These are phyloP conservation scores for Balaeniceps rex DNA, from an alignment of 2,113 vertebrate genomes.

Conservation along the genomic window DNA sequence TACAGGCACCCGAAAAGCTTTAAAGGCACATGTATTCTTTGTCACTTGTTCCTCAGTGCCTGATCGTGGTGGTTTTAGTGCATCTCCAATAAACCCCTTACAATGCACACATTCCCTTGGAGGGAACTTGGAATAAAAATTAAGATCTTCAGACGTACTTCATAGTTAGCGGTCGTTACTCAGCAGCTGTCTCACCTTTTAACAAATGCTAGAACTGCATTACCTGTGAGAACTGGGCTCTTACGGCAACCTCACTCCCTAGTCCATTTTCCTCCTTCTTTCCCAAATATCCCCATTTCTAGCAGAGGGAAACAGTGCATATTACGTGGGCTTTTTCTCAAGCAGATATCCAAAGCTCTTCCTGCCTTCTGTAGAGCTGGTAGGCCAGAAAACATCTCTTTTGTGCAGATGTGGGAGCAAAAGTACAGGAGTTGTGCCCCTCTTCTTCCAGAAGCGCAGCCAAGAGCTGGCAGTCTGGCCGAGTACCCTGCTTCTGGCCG, in stretches of 20 bases:
- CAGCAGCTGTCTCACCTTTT: background rate
- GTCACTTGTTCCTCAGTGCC: background rate
- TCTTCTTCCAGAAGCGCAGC: background rate
- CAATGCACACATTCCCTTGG: background rate
- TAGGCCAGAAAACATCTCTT: background rate
- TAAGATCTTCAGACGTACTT: background rate
- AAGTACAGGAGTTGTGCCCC: background rate
- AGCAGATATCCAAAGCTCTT: background rate
- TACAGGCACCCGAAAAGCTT: background rate
- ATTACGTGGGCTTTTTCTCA: background rate
- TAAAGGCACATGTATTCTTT: constrained; percentile 1
- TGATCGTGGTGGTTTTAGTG: background rate
- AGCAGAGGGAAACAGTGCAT: background rate
- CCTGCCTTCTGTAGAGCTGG: background rate
- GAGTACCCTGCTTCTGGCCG: background rate
- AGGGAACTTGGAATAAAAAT: background rate
- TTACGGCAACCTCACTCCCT: background rate
- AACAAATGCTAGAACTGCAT: background rate
- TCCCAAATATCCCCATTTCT: background rate
- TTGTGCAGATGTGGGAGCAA: background rate
- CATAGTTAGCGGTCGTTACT: background rate
- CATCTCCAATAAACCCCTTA: fast-evolving
- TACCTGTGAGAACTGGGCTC: background rate
- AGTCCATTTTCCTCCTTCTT: background rate
- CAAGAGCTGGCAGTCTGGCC: background rate